A percentile compares a stretch with the other conserved stretches of the same genome.
Conservation (phyloP, 2,797 vertebrate genomes). For the Myotis vivesi region DNA sequence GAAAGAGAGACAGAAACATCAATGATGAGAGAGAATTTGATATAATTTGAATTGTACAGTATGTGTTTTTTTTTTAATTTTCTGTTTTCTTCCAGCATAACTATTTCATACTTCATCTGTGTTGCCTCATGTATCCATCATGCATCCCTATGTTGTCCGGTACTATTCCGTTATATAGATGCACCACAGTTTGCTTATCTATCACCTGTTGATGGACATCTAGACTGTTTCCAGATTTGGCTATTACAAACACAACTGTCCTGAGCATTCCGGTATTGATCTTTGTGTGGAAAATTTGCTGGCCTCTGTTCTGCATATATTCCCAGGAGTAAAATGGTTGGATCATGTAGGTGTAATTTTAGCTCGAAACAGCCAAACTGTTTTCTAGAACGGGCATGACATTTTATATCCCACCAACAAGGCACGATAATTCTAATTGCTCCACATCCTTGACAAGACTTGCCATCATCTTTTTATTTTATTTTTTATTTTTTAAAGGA, state of each 20-base stretch:
- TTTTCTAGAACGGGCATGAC: background rate
- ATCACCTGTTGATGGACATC: background rate
- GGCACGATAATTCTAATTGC: background rate
- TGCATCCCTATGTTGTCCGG: background rate
- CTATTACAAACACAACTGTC: background rate
- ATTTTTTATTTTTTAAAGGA: no score
- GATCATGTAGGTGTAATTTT: background rate
- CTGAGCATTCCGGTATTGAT: background rate
- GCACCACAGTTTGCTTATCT: background rate
- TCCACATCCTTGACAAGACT: background rate
- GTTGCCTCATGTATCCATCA: rapidly evolving
- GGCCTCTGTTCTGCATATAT: background rate
- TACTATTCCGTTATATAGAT: background rate
- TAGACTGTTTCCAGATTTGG: background rate
- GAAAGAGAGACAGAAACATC: no score
- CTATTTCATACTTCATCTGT: no score
- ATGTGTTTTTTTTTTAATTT: background rate
- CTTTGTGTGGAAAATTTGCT: background rate
- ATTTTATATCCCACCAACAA: background rate
- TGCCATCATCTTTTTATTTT: background rate
- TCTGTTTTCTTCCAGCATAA: background rate
- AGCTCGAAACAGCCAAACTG: background rate
- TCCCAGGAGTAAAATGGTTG: background rate
- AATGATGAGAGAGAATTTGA: background rate
- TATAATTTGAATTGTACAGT: background rate